phyloP scores from a whole-genome alignment of 2,113 vertebrate genomes.

The Taurulus bubalis region DNA sequence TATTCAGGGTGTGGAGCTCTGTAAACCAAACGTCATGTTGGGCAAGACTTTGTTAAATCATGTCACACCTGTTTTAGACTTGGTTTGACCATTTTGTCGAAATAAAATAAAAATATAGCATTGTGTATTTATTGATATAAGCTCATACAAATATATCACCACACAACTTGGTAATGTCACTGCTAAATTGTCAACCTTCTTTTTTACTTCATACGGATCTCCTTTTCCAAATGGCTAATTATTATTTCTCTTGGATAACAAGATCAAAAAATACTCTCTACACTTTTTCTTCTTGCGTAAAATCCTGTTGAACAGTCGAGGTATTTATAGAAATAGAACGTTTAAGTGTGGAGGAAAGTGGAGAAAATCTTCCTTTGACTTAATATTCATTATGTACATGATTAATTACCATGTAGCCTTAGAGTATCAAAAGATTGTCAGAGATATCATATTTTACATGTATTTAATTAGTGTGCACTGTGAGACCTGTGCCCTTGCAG shows the following conservation, averaged over 20 bases:
- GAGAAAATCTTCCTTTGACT: constrained; percentile 62
- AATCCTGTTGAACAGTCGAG: constrained; percentile 35
- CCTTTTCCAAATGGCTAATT: constrained; percentile 32
- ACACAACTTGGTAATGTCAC: not conserved
- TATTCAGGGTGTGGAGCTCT: not conserved
- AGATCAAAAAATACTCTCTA: constrained; percentile 22
- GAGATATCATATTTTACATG: constrained; percentile 75
- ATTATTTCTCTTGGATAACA: constrained; percentile 11
- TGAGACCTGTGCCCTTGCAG: constrained; percentile 71
- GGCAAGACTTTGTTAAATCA: not conserved
- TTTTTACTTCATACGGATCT: not conserved
- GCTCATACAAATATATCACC: not conserved
- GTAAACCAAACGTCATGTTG: not conserved
- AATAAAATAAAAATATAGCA: not conserved
- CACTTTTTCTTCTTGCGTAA: constrained; percentile 14
- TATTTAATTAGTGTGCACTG: constrained; percentile 78
- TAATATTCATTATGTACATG: constrained; percentile 73
- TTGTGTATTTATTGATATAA: not conserved
- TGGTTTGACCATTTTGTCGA: not conserved
- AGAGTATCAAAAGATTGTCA: constrained; percentile 73
- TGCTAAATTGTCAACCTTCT: not conserved
- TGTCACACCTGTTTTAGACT: not conserved
- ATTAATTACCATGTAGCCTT: constrained; percentile 77
- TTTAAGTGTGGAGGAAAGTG: constrained; percentile 56
- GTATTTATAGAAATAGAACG: constrained; percentile 56